A percentile compares a stretch with the other conserved stretches of the same genome.
Conservation (phyloP, 2,797 vertebrate genomes). For the Rhynchotus rufescens region DNA sequence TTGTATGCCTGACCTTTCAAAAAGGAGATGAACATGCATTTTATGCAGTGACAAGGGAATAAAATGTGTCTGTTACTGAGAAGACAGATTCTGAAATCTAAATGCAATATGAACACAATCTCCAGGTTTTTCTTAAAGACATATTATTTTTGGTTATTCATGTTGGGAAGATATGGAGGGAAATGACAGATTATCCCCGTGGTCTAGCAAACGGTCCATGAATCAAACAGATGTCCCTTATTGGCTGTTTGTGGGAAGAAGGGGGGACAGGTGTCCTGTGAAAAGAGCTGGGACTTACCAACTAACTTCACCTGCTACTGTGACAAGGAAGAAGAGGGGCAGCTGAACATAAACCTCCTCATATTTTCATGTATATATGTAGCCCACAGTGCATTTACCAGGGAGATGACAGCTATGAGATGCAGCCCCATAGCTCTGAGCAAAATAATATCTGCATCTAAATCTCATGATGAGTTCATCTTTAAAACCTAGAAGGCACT, state of each 20-base stretch:
- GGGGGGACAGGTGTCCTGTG: background rate
- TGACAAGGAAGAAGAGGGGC: background rate
- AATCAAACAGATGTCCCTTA: background rate
- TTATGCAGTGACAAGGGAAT: background rate
- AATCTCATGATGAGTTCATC: no score
- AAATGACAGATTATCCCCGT: background rate
- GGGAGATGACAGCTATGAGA: background rate
- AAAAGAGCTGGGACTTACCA: background rate
- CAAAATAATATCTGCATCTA: background rate
- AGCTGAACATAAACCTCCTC: background rate
- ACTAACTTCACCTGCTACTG: background rate
- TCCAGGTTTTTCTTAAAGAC: background rate
- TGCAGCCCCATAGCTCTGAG: background rate
- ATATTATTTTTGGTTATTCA: background rate
- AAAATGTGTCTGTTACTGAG: background rate
- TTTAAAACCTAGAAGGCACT: background rate
- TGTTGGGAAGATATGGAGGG: background rate
- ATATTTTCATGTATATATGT: background rate
- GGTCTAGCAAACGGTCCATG: background rate
- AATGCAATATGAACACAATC: background rate
- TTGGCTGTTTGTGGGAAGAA: background rate
- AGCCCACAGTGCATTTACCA: background rate
- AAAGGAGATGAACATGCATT: background rate
- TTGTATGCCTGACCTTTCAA: background rate
- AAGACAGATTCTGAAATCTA: background rate